Conservation (phyloP, 2,888 invertebrate genomes). For the Leptopilina syphax region DNA sequence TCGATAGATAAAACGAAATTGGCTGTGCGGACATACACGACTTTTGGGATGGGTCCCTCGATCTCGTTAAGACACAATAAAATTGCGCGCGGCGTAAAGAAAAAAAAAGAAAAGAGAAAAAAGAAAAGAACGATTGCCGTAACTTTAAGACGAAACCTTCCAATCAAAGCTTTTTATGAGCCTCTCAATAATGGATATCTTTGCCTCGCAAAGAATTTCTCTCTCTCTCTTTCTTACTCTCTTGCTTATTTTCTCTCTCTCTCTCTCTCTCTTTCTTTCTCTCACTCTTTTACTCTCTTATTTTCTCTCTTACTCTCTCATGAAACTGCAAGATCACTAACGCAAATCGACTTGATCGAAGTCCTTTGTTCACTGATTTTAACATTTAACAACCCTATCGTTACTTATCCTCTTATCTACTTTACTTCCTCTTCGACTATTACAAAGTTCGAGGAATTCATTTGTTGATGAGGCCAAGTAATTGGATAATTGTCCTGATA, state of each 20-base stretch:
- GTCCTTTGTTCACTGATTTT: conserved; percentile 14
- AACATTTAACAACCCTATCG: conserved; percentile 25
- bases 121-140: conserved; percentile 42
- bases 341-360: conserved; percentile 19
- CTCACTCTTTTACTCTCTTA: too few species aligned
- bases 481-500: not conserved
- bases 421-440: conserved; percentile 17
- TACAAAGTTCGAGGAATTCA: conserved; percentile 41
- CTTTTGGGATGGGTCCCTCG: conserved; percentile 57
- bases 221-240: conserved; percentile 11
- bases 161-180: conserved; percentile 57
- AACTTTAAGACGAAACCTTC: conserved; percentile 51
- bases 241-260: too few species aligned
- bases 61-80: conserved; percentile 69
- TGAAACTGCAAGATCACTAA: conserved; percentile 36
- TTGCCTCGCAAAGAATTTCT: conserved; percentile 46
- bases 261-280: too few species aligned
- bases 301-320: too few species aligned
- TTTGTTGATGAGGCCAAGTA: conserved; percentile 41
- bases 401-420: conserved; percentile 9
- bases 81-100: conserved; percentile 61
- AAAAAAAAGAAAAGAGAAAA: not conserved
- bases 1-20: conserved; percentile 55
- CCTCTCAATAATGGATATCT: conserved; percentile 51
- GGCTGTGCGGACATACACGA: conserved; percentile 53